Base-by-base conservation (phyloP, 2,797 vertebrate genomes). In the Catharus ustulatus region DNA sequence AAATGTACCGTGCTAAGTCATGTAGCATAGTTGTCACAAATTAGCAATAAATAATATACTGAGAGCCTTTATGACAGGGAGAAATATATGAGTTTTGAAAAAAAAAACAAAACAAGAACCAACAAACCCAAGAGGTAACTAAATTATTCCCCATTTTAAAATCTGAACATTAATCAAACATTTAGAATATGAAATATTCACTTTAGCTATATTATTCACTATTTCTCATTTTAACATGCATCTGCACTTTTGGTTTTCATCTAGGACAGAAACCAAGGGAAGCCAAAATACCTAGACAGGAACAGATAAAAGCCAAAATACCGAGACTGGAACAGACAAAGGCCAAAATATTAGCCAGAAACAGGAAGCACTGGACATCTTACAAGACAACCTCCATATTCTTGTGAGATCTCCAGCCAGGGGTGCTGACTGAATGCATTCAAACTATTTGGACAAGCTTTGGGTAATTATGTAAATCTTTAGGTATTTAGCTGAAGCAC, bases 251-350 rank as follows among this genome's bases (percentile, higher is more conserved):
- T 91, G 29, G 38, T 95, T 96, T 95, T 78, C 94, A 97, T 54
- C 76, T 92, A 79, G 67, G 58, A 89, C 80, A 94, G 87, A 97
- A 97, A 92, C 38, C 77, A 95, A 93, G 29, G 36, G 81, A 95
- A 93, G 91, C 92, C 93, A 96, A 95, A 96, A 97, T 95, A 93
- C 93, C 95, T 95, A 97, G 96, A 97, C 95, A 96, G 90, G 78
- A 96, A 64, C 52, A 93, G 85, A 96, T 75, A 92, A 92, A 91
- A 94, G 94, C 96, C 96, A 96, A 95, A 97, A 95, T 94, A 93
- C 76, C 1, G 51, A 97, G 95, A 97, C 94, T 20, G 87, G 93
- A 96, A 89, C 34, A 92, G 64, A 63, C 45, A 90, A 95, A 93
- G 57, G 76, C 95, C 96, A 97, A 97, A 96, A 86, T 95, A 96